Base-by-base conservation (phyloP, 2,888 invertebrate species). In the Leuctra nigra region DNA sequence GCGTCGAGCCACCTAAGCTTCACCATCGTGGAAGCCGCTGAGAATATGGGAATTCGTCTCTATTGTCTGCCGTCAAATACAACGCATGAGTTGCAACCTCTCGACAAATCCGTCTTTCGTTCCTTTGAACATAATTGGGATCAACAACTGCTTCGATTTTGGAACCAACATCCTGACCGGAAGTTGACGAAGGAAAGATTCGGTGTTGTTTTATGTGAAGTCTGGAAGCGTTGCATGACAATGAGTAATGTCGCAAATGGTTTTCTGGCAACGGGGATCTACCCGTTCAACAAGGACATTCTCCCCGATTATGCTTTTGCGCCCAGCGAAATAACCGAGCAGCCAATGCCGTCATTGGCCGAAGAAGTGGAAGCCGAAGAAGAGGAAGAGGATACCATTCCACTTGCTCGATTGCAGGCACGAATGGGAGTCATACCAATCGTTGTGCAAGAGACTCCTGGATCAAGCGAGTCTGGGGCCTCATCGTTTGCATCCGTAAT, bases 41-140 rank as follows among this genome's bases (percentile, higher is more conserved):
- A 66, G 16, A 57, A 61, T 54, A 56, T 59, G 41, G 63, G 61
- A 18, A 65, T 69, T 44, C 63, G 60, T 52, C 61, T 69, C 46
- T 68, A 64, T 54, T 70, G 70, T 61, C 59, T 72, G 29, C 69
- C 68, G 13, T 66, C 66, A 44, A 71, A 71, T 53, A 69, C 68
- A 1, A 69, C 69, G 0, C 69, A 69, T 60, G 68, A 69, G 53
- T 60, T 70, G 2, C 69, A 69, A 57, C 68, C 68, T 2, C 62
- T 69, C 61, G 68, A 68, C 61, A 69, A 68, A 60, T 54, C 65
- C 4, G 66, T 68, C 14, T 68, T 68, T 60, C 57, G 64, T 41
- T 61, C 65, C 4, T 68, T 66, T 62, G 68, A 69, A 60, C 57
- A 64, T 55, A 63, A 66, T 59, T 70, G 70, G 68, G 68, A 70